Evolutionary conservation across 2,888 invertebrate genomes (phyloP).

Genomic region (Ichneumoninae sp.): DNA sequence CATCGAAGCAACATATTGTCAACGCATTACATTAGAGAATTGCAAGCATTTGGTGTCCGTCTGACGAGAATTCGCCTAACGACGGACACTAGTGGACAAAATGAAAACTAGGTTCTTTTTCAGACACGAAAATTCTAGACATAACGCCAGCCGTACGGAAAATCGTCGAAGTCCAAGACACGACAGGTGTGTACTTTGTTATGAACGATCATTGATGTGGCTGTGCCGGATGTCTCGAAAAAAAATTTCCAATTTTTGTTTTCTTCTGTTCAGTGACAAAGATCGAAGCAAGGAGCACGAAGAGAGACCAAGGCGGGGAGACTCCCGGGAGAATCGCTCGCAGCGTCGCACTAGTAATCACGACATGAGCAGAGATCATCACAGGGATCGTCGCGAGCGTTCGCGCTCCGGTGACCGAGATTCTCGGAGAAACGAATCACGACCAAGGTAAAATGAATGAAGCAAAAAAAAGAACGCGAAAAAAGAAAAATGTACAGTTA

Average conservation of each 20-base stretch:
- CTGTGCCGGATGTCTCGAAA: not conserved
- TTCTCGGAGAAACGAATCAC: slow-evolving; percentile 41
- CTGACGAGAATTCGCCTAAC: slow-evolving; percentile 1
- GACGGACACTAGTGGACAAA: slow-evolving; percentile 54
- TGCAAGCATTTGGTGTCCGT: slow-evolving; percentile 49
- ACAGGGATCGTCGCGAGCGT: slow-evolving; percentile 48
- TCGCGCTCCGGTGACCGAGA: slow-evolving; percentile 58
- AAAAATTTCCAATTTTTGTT: not conserved
- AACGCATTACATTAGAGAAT: slow-evolving; percentile 43
- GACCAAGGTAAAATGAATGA: slow-evolving; percentile 48
- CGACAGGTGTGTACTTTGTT: slow-evolving; percentile 36
- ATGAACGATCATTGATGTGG: not conserved
- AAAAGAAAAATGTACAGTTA: slow-evolving; percentile 7
- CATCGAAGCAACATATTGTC: not conserved
- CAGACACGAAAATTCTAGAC: slow-evolving; percentile 52
- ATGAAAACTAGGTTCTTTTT: slow-evolving; percentile 35
- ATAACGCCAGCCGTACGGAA: slow-evolving; percentile 21
- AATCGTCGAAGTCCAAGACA: slow-evolving; percentile 27
- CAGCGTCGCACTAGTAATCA: slow-evolving; percentile 39
- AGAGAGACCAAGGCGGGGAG: slow-evolving; percentile 10
- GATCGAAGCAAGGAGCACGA: slow-evolving; percentile 13
- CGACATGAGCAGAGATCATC: slow-evolving; percentile 41
- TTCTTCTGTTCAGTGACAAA: slow-evolving; percentile 30
- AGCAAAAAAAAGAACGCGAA: not conserved
- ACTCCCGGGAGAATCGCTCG: slow-evolving; percentile 31